Evolutionary conservation across 2,888 invertebrate species (phyloP).

Genomic region (Stenodera caucasica): DNA sequence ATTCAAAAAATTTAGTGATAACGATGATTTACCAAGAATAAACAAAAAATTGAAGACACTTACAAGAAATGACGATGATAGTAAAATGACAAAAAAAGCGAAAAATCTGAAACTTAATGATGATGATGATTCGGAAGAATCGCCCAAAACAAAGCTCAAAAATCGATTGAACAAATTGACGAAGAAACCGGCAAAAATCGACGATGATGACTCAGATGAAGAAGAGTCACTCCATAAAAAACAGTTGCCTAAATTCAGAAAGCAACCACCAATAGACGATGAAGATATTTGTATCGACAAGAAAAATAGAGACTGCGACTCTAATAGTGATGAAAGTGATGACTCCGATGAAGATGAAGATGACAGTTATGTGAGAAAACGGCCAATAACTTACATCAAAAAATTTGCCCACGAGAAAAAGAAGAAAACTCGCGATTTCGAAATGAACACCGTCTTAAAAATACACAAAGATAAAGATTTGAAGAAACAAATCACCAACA

Average conservation of each 20-base stretch:
- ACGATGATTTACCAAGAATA: neutral
- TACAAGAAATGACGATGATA: neutral
- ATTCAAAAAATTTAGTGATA: neutral
- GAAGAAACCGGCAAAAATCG: neutral
- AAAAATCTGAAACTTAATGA: slow-evolving; percentile 14
- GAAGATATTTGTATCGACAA: slow-evolving; percentile 15
- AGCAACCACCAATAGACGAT: neutral
- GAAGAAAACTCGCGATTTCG: slow-evolving; percentile 32
- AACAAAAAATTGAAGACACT: neutral
- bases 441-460: slow-evolving; percentile 36
- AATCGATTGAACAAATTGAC: neutral
- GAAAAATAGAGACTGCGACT: neutral
- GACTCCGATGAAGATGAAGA: slow-evolving; percentile 23
- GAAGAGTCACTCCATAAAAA: neutral
- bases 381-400: slow-evolving; percentile 34
- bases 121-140: slow-evolving; percentile 14
- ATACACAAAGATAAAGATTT: slow-evolving; percentile 33
- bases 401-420: slow-evolving; percentile 47
- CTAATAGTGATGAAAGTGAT: slow-evolving; percentile 14
- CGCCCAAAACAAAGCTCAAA: slow-evolving; percentile 6
- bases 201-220: slow-evolving; percentile 11
- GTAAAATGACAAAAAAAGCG: neutral
- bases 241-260: neutral
- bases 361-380: slow-evolving; percentile 15
- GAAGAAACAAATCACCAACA: slow-evolving; percentile 20